A percentile compares a stretch with the other conserved stretches of the same genome.
Conservation (phyloP, 1,140 invertebrate genomes). For the Drosophila busckii region DNA sequence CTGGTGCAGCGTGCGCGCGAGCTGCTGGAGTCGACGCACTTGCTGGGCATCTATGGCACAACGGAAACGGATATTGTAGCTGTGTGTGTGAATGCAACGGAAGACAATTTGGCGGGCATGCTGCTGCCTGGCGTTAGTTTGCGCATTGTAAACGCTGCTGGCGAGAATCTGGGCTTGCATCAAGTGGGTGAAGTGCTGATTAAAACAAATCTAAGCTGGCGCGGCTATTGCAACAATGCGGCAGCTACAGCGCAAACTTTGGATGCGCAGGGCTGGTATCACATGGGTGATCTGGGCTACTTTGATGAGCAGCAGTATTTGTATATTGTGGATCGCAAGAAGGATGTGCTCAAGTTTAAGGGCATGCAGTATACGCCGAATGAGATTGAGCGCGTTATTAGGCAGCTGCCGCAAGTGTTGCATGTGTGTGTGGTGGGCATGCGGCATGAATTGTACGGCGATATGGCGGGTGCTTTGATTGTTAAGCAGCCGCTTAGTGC, state of each 20-base stretch:
- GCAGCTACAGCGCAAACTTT: constrained; percentile 81
- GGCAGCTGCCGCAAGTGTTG: constrained; percentile 19
- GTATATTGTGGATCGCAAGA: constrained; percentile 85
- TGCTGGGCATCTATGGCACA: constrained; percentile 4
- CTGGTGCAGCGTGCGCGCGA: neutral
- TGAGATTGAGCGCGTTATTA: constrained; percentile 43
- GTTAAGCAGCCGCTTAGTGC: neutral
- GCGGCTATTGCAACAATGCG: constrained; percentile 79
- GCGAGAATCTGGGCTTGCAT: constrained; percentile 1
- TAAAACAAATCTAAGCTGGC: constrained; percentile 39
- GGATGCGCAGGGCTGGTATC: constrained; percentile 84
- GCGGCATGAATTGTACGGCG: constrained; percentile 13
- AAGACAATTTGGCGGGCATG: constrained; percentile 1
- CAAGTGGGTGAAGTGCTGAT: constrained; percentile 19
- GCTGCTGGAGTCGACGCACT: neutral
- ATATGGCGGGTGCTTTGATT: constrained; percentile 41
- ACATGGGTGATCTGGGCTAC: constrained; percentile 86
- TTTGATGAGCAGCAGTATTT: constrained; percentile 83
- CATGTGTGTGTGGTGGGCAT: constrained; percentile 49
- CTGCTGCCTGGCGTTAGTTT: neutral
- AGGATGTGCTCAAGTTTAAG: constrained; percentile 86
- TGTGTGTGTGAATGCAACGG: neutral
- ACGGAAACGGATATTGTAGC: constrained; percentile 18
- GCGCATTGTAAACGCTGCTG: constrained; percentile 4
- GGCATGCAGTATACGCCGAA: constrained; percentile 51